A percentile compares a stretch with the other conserved stretches of the same genome.
Evolutionary conservation across 92 coral and sea anemone species (phyloP).

Genomic region (Heteractis magnifica): DNA sequence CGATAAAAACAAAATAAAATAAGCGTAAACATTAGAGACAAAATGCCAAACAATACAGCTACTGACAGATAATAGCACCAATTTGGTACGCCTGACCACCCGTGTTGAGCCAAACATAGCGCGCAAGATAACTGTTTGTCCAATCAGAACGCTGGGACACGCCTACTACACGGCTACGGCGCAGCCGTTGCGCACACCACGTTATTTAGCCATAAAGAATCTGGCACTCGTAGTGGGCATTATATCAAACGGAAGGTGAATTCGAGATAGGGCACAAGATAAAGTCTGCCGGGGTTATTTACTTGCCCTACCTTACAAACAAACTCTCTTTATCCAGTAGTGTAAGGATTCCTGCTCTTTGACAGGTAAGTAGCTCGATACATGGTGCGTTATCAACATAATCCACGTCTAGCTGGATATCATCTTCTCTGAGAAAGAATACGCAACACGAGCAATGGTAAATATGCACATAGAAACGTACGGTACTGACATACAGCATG

Average conservation of each 20-base stretch:
- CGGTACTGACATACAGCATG: too few species aligned
- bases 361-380: constrained; percentile 93
- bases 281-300: background rate
- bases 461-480: too few species aligned
- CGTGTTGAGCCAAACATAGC: too few species aligned
- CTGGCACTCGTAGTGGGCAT: too few species aligned
- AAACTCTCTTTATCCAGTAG: constrained; percentile 78
- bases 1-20: background rate
- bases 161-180: too few species aligned
- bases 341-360: constrained; percentile 87
- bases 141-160: too few species aligned
- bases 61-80: background rate
- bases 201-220: too few species aligned
- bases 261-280: background rate
- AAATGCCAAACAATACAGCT: background rate
- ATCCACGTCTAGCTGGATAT: constrained; percentile 63
- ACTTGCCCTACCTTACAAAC: constrained; percentile 46
- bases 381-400: constrained; percentile 83
- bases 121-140: too few species aligned
- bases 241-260: background rate
- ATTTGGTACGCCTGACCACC: background rate
- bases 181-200: too few species aligned
- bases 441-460: background rate
- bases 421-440: constrained; percentile 67
- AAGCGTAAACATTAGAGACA: background rate